These are phyloP conservation scores for Branchellion lobata DNA, from an alignment of 2,888 invertebrate genomes.

Conservation along the genomic window DNA sequence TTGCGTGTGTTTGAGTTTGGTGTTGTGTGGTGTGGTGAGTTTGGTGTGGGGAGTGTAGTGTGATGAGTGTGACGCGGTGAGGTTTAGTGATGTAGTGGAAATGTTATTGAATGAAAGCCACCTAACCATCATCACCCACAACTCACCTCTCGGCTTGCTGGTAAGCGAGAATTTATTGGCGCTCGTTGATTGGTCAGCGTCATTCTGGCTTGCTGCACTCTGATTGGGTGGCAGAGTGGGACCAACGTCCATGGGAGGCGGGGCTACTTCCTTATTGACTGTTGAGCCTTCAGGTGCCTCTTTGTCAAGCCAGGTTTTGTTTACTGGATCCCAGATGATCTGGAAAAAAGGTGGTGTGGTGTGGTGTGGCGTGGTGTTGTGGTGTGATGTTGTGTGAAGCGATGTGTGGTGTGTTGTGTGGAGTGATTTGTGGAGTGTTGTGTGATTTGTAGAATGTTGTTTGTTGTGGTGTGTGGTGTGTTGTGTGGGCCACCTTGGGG, in stretches of 20 bases:
- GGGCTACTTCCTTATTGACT: slow-evolving; percentile 54
- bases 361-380: too few species aligned
- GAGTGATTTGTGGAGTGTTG: too few species aligned
- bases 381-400: too few species aligned
- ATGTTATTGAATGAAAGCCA: too few species aligned
- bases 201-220: background rate
- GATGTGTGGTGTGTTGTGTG: too few species aligned
- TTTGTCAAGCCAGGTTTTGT: slow-evolving; percentile 81
- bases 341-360: too few species aligned
- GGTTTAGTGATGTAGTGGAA: background rate
- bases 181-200: slow-evolving; percentile 55
- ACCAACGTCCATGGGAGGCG: slow-evolving; percentile 57
- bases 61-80: too few species aligned
- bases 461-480: background rate
- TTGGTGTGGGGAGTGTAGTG: too few species aligned
- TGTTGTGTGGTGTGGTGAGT: too few species aligned
- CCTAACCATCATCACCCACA: slow-evolving; percentile 53
- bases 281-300: slow-evolving; percentile 71
- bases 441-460: background rate
- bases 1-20: too few species aligned
- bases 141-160: slow-evolving; percentile 57
- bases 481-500: slow-evolving; percentile 73
- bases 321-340: slow-evolving; percentile 90
- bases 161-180: slow-evolving; percentile 58
- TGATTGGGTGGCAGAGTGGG: slow-evolving; percentile 49